Evolutionary conservation across 1,140 invertebrate species (phyloP), one percentile per base, ranked within the genome.

Genomic region (Lethrus apterus): DNA sequence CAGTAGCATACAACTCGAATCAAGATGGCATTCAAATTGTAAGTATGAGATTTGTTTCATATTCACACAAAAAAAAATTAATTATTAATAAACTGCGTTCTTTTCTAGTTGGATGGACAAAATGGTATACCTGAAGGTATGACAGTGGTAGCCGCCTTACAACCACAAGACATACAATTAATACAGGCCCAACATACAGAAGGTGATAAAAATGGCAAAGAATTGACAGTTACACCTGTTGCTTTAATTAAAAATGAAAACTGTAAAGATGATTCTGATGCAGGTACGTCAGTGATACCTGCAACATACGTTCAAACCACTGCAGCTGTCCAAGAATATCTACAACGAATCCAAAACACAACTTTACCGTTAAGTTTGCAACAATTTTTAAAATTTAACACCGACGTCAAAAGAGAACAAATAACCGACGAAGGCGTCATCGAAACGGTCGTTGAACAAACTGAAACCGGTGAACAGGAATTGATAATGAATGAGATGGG

Each of bases 1-100:
- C 82, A 1, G 75, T 85, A 11, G 81, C 82, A 0, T 85, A 85
- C 56, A 80, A 80, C 51, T 72, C 65, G 64, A 74, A 48, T 65
- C 71, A 44, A 58, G 71, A 47, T 69, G 72, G 72, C 0, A 70
- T 80, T 10, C 76, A 78, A 54, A 70, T 75, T 36, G 64, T 66
- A 58, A 63, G 62, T 63, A n/a, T n/a, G n/a, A n/a, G n/a, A n/a
- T n/a, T n/a, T n/a, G n/a, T n/a, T n/a, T n/a, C n/a, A n/a, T n/a
- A n/a, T n/a, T n/a, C n/a, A n/a, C n/a, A n/a, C n/a, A n/a, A n/a
- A n/a, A n/a, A n/a, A n/a, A n/a, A n/a, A n/a, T n/a, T n/a, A n/a
- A n/a, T n/a, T n/a, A n/a, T n/a, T n/a, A n/a, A n/a, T n/a, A n/a
- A n/a, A 29, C 7, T 29, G 24, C n/a, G n/a, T n/a, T n/a, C n/a